Conservation (phyloP, 1,140 invertebrate species). For the Calliphora vicina region DNA sequence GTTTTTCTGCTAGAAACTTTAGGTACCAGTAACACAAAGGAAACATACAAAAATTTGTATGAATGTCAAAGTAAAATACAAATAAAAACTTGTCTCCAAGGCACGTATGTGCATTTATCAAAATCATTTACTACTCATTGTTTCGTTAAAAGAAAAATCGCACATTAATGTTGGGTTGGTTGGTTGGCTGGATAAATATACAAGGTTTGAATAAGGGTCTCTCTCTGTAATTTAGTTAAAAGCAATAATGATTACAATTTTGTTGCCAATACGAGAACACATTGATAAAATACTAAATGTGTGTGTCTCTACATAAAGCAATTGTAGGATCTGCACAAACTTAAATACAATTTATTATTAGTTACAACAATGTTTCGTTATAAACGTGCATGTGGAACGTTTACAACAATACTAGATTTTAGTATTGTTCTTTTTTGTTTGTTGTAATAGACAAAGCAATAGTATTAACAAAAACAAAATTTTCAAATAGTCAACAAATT, state of each 20-base stretch:
- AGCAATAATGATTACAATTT: background rate
- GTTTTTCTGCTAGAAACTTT: background rate
- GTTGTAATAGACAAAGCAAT: background rate
- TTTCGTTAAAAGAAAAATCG: background rate
- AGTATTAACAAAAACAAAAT: background rate
- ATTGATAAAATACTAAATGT: no score
- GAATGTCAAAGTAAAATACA: background rate
- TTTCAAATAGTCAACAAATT: conserved; percentile 28
- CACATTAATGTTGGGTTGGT: background rate
- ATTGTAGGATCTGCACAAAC: background rate
- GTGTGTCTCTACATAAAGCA: no score
- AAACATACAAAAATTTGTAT: background rate
- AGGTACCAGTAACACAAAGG: background rate
- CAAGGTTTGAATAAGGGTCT: background rate
- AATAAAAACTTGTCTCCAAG: background rate
- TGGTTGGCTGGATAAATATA: background rate
- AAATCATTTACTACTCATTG: conserved; percentile 32
- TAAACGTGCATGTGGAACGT: background rate
- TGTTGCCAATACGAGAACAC: background rate
- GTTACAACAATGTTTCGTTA: background rate
- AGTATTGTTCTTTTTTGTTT: background rate
- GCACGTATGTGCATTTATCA: conserved; percentile 31
- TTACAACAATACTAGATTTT: background rate
- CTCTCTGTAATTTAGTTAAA: conserved; percentile 26
- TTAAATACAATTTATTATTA: conserved; percentile 2